phyloP scores from a whole-genome alignment of 2,113 vertebrate genomes.

The Tachuris rubrigastra region DNA sequence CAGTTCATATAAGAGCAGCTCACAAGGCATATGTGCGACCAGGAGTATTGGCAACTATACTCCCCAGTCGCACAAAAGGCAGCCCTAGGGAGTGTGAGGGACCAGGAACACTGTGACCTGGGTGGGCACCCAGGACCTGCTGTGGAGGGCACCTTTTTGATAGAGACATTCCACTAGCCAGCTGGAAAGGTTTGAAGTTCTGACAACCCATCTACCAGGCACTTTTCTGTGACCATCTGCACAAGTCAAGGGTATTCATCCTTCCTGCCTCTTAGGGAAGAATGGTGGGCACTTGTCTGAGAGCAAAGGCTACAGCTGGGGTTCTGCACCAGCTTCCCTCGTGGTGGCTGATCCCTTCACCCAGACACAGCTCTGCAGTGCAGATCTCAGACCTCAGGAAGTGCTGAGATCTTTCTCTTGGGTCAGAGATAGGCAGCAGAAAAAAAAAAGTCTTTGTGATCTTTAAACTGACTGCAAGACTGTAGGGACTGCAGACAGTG shows the following conservation, averaged over 20 bases:
- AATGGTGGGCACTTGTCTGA: no score
- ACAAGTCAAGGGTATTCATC: not conserved
- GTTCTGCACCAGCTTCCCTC: not conserved
- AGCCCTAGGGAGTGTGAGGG: not conserved
- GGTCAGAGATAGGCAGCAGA: not conserved
- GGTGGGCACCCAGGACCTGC: not conserved
- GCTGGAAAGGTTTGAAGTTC: no score
- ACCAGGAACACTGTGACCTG: not conserved
- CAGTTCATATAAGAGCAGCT: not conserved
- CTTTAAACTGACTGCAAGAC: not conserved
- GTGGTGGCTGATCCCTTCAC: not conserved
- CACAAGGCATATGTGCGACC: no score
- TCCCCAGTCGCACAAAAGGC: not conserved
- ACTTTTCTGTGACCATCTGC: not conserved
- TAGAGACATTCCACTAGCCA: not conserved
- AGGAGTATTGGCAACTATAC: not conserved
- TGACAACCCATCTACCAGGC: not conserved
- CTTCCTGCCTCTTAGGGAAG: not conserved
- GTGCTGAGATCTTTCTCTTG: not conserved
- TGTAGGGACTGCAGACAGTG: not conserved
- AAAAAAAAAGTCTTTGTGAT: not conserved
- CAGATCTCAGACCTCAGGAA: not conserved
- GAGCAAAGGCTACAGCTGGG: not conserved
- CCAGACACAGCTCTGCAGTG: not conserved
- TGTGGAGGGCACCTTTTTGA: not conserved